Evolutionary conservation across 2,797 vertebrate species (phyloP), one percentile per base, ranked within the genome.

Genomic region (Podarcis lilfordi): DNA sequence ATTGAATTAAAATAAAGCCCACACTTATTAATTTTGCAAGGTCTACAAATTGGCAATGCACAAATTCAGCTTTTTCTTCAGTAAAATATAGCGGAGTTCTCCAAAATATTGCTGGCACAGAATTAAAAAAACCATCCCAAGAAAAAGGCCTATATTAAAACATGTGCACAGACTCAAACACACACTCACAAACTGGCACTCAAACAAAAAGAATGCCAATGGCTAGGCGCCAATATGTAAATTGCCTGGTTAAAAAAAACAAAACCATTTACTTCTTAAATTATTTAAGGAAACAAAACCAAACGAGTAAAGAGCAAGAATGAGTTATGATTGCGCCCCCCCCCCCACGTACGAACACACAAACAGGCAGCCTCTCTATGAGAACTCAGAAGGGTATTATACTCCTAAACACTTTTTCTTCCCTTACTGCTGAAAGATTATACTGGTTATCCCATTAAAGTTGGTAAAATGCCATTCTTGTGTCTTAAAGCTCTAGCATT

Each of bases 401-500:
- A 96, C 97, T 98, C 59, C 97, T 96, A 97, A 98, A 98, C 97
- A 98, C 98, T 98, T 98, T 98, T 98, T 98, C 98, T 98, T 98
- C 97, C 97, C 97, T 98, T 97, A 98, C 97, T 97, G 97, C 97
- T 98, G 98, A 98, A 98, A 99, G 99, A 99, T 99, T 99, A 99
- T 98, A 98, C 98, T 98, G 98, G 98, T 99, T 99, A 99, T 99
- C 98, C 99, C 98, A 99, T 99, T 99, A 99, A 99, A 99, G 98
- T 99, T 99, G 98, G 98, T 98, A 98, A 98, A 99, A 99, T 98
- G 98, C 98, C 98, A 99, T 99, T 99, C 98, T 99, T 99, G 98
- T 99, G 98, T 99, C 98, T 99, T 99, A 99, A 98, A 99, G 98
- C 98, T 98, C 97, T 98, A 98, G 97, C 98, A 98, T 97, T 98